Base-by-base conservation (phyloP, 1,140 invertebrate genomes). In the Procambarus clarkii region DNA sequence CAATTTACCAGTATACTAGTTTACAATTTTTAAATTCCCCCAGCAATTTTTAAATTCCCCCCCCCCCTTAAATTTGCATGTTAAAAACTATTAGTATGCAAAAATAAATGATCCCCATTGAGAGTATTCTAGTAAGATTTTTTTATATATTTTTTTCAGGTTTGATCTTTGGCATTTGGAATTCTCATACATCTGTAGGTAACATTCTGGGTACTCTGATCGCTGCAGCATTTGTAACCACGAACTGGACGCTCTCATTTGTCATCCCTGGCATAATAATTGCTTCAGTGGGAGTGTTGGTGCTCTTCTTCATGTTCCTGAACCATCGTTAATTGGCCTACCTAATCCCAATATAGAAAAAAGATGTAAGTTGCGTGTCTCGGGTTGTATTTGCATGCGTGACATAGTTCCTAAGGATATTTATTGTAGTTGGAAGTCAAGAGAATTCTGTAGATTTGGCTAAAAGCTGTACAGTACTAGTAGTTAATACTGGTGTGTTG, bases 111-210 rank as follows among this genome's bases (percentile, higher is more conserved):
- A 34, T 34, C 34, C 34, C 34, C 34, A 34, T 34, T 34, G 34
- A 34, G 34, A 34, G 34, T 34, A 34, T 34, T 34, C 34, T 34
- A 34, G 34, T 34, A 34, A 34, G 34, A 34, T 0, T 34, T 34
- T 34, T 34, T 34, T 34, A n/a, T 34, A 4, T 54, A 46, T 44
- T 69, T 5, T 8, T 69, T 46, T 2, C 69, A 94, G 98, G 98
- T 44, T 95, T 99, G 9, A 98, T 99, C 92, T 99, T 99, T 95
- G 98, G 98, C 18, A 95, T 99, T 18, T 99, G 96, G 96, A 99
- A 99, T 95, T 98, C 98, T 1, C 98, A 99, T 93, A 99, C 98
- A 0, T 98, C 98, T 0, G 95, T 99, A 15, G 98, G 98, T 50
- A 99, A 99, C 94, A 99, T 99, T 94, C 94, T 99, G 96, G 98